These are phyloP conservation scores for Mesocricetus auratus DNA, from an alignment of 2,113 vertebrate species.

Conservation along the genomic window DNA sequence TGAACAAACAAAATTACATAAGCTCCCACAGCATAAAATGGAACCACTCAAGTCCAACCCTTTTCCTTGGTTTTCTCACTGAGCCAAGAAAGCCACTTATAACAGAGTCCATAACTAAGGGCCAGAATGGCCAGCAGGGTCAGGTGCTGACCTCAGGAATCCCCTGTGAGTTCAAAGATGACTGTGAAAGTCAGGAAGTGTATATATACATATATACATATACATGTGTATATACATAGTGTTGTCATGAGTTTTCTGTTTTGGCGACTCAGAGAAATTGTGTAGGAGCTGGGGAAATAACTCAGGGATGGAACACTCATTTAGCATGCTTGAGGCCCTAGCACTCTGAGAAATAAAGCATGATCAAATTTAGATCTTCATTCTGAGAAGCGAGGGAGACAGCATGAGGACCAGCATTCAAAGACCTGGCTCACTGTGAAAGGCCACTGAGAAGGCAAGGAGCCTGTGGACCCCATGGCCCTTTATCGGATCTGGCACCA, in stretches of 20 bases:
- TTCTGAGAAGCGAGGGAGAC: neutral
- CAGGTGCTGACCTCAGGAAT: neutral
- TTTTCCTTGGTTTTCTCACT: neutral
- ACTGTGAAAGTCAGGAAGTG: neutral
- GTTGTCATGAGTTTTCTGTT: neutral
- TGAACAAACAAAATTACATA: neutral
- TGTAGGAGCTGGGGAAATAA: neutral
- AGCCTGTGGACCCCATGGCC: neutral
- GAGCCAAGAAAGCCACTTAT: neutral
- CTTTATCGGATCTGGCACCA: neutral
- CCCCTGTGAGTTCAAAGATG: neutral
- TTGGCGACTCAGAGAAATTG: neutral
- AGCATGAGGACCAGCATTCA: neutral
- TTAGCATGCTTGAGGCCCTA: neutral
- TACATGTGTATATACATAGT: neutral
- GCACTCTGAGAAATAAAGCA: neutral
- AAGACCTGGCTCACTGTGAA: neutral
- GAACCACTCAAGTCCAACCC: neutral
- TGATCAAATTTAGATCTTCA: neutral
- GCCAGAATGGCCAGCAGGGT: neutral
- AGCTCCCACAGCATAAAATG: neutral
- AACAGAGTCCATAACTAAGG: neutral
- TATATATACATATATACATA: too few relatives aligned
- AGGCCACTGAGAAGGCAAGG: neutral
- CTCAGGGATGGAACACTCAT: neutral